Conservation (phyloP, 2,113 vertebrate species). For the Psittacus erithacus region DNA sequence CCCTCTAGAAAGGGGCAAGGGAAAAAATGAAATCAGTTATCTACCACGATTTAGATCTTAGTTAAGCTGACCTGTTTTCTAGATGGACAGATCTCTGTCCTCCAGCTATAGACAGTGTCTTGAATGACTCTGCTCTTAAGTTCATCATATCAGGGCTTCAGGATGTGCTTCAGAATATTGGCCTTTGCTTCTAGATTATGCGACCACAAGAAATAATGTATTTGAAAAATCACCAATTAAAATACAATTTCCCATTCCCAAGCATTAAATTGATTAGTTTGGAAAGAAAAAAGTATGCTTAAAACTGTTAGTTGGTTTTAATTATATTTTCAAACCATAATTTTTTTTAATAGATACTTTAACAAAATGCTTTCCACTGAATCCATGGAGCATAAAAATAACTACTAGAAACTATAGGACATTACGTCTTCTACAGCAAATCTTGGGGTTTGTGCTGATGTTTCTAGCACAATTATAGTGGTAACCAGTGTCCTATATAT, state of each 20-base stretch:
- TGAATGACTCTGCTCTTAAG: not conserved
- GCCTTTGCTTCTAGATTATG: not conserved
- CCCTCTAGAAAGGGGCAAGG: not conserved
- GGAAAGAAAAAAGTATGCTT: not conserved
- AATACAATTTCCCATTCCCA: slow-evolving; percentile 21
- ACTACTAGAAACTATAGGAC: not conserved
- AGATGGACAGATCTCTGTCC: not conserved
- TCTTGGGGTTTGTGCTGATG: not conserved
- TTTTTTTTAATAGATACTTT: not conserved
- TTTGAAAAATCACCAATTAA: not conserved
- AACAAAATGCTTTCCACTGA: not conserved
- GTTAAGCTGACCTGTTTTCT: not conserved
- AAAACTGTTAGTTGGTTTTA: not conserved
- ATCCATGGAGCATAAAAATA: not conserved
- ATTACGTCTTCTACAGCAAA: not conserved
- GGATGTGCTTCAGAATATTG: not conserved
- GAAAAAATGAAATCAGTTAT: not conserved
- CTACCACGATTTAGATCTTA: not conserved
- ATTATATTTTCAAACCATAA: not conserved
- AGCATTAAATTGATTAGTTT: not conserved
- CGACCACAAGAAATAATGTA: not conserved
- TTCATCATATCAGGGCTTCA: not conserved
- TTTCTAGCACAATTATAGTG: not conserved
- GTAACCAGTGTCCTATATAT: not conserved
- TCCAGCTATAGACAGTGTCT: not conserved